Evolutionary conservation across 2,888 invertebrate genomes (phyloP).

Genomic region (Chrysotoxum bicinctum): DNA sequence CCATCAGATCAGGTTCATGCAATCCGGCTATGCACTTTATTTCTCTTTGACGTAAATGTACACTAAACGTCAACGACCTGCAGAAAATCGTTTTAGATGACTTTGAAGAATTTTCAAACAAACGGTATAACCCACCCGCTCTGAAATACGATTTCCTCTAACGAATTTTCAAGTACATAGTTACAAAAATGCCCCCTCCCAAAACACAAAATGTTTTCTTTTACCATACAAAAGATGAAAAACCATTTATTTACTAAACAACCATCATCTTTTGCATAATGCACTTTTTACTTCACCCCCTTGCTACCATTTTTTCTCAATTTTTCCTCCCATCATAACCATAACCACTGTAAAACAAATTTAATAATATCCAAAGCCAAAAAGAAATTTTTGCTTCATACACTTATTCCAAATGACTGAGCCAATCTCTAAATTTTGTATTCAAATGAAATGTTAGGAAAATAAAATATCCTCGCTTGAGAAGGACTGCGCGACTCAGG

Average conservation of each 20-base stretch:
- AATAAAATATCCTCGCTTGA: slow-evolving; percentile 24
- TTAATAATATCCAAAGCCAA: slow-evolving; percentile 37
- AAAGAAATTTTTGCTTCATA: slow-evolving; percentile 25
- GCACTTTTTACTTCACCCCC: background rate
- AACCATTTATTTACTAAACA: slow-evolving; percentile 13
- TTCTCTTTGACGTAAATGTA: too few species aligned
- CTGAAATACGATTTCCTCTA: background rate
- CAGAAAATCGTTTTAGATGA: too few species aligned
- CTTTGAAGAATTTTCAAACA: too few species aligned
- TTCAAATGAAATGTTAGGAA: slow-evolving; percentile 52
- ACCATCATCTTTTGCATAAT: slow-evolving; percentile 3
- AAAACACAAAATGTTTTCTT: background rate
- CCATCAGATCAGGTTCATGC: too few species aligned
- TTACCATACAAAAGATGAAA: background rate
- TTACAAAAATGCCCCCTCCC: background rate
- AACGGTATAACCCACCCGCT: background rate
- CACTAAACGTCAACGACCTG: too few species aligned
- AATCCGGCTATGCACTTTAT: too few species aligned
- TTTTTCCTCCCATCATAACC: background rate
- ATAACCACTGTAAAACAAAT: slow-evolving; percentile 29
- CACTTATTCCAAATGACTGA: slow-evolving; percentile 61
- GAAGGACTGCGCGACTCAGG: background rate
- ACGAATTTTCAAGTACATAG: background rate
- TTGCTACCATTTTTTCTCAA: background rate
- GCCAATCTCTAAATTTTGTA: slow-evolving; percentile 31